A percentile compares a stretch with the other conserved stretches of the same genome.
phyloP scores from a whole-genome alignment of 2,888 invertebrate genomes.

The Eurytoma californica region DNA sequence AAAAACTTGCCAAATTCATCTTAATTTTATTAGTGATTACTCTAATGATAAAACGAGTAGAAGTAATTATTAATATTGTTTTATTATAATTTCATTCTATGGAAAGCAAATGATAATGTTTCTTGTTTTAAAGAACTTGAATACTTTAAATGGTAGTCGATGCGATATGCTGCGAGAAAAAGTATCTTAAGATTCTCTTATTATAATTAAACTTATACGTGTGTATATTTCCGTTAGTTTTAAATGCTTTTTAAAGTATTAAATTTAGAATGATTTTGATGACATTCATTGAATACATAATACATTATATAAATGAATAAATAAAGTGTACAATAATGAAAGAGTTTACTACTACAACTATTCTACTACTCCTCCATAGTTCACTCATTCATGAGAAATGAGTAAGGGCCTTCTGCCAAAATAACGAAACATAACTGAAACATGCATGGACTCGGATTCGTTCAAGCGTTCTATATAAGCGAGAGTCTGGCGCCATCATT shows the following conservation, averaged over 20 bases:
- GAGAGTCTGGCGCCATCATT: conserved; percentile 7
- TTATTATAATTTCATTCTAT: conserved; percentile 31
- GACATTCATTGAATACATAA: conserved; percentile 43
- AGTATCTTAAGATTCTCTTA: conserved; percentile 42
- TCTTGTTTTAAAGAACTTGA: conserved; percentile 48
- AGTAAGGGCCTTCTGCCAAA: conserved; percentile 49
- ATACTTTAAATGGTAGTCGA: conserved; percentile 21
- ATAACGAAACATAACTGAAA: conserved; percentile 52
- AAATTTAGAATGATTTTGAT: conserved; percentile 47
- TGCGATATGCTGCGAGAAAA: conserved; percentile 14
- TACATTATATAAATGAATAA: conserved; percentile 37
- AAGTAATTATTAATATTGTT: conserved; percentile 34
- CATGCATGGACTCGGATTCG: conserved; percentile 46
- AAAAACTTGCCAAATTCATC: conserved; percentile 53
- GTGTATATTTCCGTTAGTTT: conserved; percentile 48
- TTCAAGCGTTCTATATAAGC: conserved; percentile 32
- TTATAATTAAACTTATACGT: conserved; percentile 36
- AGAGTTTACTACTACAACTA: conserved; percentile 41
- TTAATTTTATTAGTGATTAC: conserved; percentile 43
- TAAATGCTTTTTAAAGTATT: conserved; percentile 54
- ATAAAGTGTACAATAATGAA: conserved; percentile 45
- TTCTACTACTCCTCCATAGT: conserved; percentile 39
- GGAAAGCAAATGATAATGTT: conserved; percentile 10
- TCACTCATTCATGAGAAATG: conserved; percentile 35
- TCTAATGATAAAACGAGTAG: conserved; percentile 24